Conservation (phyloP, 1,140 invertebrate species). For the Pristionchus pacificus region DNA sequence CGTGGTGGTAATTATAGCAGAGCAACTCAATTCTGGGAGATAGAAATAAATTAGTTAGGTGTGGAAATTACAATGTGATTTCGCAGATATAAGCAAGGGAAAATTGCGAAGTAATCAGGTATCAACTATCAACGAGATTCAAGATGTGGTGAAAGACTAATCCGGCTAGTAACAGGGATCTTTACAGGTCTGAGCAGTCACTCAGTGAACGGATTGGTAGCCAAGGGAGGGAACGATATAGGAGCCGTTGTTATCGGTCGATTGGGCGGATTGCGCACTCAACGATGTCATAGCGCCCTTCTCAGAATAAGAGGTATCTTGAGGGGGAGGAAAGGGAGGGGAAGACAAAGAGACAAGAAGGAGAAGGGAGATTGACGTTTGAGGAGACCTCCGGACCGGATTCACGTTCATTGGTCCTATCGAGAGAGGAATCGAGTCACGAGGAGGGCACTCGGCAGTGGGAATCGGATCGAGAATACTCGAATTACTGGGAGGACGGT, state of each 20-base stretch:
- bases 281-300: neutral
- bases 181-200: neutral
- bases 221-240: neutral
- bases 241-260: neutral
- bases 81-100: too few species aligned
- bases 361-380: neutral
- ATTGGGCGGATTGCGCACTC: neutral
- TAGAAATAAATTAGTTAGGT: too few species aligned
- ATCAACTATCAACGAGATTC: too few species aligned
- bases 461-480: neutral
- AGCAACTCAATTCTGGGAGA: too few species aligned
- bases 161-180: too few species aligned
- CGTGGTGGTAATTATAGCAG: too few species aligned
- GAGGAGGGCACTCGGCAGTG: neutral
- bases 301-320: neutral
- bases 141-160: too few species aligned
- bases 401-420: neutral
- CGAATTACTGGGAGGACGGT: neutral
- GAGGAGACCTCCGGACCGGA: neutral
- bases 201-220: neutral
- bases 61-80: too few species aligned
- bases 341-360: neutral
- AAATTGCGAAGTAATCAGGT: neutral
- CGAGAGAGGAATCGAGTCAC: neutral
- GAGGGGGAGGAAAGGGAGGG: neutral